A percentile compares a stretch with the other conserved stretches of the same genome.
These are phyloP conservation scores for Tupaia tana DNA, from an alignment of 2,113 vertebrate species.

Conservation along the genomic window DNA sequence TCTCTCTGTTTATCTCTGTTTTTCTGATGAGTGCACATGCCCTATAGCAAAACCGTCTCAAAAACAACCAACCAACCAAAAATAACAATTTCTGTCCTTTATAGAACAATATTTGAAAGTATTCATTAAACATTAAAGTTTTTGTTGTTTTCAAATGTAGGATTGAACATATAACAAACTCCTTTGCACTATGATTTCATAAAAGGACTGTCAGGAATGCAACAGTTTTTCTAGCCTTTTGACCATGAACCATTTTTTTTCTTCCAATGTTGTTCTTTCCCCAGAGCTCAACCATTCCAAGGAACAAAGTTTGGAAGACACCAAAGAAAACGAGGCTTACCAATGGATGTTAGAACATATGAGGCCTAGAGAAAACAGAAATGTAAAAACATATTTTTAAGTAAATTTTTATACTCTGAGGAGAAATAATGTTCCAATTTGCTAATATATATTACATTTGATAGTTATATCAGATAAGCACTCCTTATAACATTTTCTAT, in stretches of 20 bases:
- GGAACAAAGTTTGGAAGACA: background rate
- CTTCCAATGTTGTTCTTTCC: background rate
- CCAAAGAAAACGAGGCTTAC: background rate
- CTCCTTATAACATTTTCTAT: background rate
- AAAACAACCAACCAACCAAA: too few species aligned
- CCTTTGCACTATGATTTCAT: background rate
- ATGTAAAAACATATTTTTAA: background rate
- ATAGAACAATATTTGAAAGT: background rate
- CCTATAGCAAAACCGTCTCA: too few species aligned
- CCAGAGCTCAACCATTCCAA: background rate
- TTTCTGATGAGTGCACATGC: too few species aligned
- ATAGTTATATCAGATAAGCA: background rate
- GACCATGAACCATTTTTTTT: background rate
- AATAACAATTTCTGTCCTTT: background rate
- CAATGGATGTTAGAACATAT: background rate
- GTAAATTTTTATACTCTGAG: background rate
- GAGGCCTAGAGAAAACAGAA: background rate
- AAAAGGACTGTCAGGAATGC: background rate
- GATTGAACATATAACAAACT: background rate
- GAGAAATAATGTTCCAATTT: background rate
- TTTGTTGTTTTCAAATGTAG: background rate
- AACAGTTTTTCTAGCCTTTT: background rate
- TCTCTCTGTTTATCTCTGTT: too few species aligned
- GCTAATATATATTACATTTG: background rate
- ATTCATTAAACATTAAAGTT: background rate